Evolutionary conservation across 2,113 vertebrate species (phyloP), one percentile per base, ranked within the genome.

Genomic region (Craseonycteris thonglongyai): DNA sequence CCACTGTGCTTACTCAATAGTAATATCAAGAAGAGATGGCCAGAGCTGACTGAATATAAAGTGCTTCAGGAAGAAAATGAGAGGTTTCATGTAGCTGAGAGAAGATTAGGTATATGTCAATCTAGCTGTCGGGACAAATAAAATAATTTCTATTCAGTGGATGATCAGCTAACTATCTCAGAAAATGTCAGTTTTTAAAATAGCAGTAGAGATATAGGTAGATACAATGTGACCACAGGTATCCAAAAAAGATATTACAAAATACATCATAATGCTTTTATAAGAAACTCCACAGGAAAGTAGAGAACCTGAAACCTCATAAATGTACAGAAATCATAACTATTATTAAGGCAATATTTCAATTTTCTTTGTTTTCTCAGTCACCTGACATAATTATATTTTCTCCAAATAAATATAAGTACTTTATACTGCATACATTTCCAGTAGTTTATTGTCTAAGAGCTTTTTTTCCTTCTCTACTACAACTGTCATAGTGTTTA

Each of bases 61-160:
- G 26, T 4, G 51, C 66, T 18, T 33, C 18, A 0, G n/a, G 63
- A 83, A 95, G 42, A 89, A 96, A 89, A 93, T 89, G 28, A 95
- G 63, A 71, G 42, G 75, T 54, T 93, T 90, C 15, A 74, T 5
- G 35, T 63, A 40, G 66, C 49, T 18, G 24, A 35, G 59, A 65
- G 91, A 11, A 18, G 76, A 84, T 65, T 90, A 69, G 45, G 22
- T 81, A 72, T 88, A 58, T 76, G 38, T 56, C 90, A 82, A 72
- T 95, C 74, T 92, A 56, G 58, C 79, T 78, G 21, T 47, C 75
- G 33, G 45, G 51, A 86, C 19, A 51, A 95, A 93, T 85, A 93
- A 84, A 94, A 93, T 88, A 96, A 96, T 95, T 93, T 94, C 66
- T 84, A 92, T 90, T 82, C 80, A 26, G 40, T 65, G 71, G 75